Evolutionary conservation across 1,140 invertebrate genomes (phyloP).

Genomic region (Drosophila suzukii): DNA sequence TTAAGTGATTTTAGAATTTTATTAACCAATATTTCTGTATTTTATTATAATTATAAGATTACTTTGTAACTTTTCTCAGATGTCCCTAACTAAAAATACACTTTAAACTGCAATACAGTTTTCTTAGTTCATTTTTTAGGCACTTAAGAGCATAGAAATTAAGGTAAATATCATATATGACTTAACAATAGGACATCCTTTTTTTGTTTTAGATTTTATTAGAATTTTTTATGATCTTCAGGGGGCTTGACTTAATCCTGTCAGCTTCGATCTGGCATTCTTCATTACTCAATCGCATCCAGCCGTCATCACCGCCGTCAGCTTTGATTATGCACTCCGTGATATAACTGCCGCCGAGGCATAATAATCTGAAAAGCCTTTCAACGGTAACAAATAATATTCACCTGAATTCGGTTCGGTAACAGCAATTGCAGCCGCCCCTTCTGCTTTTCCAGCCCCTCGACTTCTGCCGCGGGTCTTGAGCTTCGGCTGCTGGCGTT

Average conservation of each 20-base stretch:
- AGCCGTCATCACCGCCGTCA: slow-evolving; percentile 32
- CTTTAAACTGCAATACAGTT: too few species aligned
- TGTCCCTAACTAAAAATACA: too few species aligned
- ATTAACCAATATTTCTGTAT: too few species aligned
- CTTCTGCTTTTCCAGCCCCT: slow-evolving; percentile 2
- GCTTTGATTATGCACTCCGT: slow-evolving; percentile 48
- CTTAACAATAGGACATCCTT: fast-evolving
- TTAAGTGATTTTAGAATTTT: too few species aligned
- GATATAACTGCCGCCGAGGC: slow-evolving; percentile 46
- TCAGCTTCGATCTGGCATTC: slow-evolving; percentile 17
- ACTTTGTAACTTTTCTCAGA: too few species aligned
- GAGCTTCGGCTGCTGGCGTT: slow-evolving; percentile 41
- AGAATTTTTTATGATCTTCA: background rate
- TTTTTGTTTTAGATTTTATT: background rate
- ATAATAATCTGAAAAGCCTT: slow-evolving; percentile 49
- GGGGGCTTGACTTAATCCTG: background rate
- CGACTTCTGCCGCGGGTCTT: slow-evolving; percentile 44
- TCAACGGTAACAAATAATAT: slow-evolving; percentile 69
- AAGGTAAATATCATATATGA: too few species aligned
- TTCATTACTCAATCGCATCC: slow-evolving; percentile 46
- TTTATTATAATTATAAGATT: too few species aligned
- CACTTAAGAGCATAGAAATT: too few species aligned
- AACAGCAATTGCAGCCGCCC: slow-evolving; percentile 52
- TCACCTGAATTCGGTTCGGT: slow-evolving; percentile 66
- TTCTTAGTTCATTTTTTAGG: too few species aligned